phyloP scores from a whole-genome alignment of 2,113 vertebrate genomes.

The Sylvia atricapilla region DNA sequence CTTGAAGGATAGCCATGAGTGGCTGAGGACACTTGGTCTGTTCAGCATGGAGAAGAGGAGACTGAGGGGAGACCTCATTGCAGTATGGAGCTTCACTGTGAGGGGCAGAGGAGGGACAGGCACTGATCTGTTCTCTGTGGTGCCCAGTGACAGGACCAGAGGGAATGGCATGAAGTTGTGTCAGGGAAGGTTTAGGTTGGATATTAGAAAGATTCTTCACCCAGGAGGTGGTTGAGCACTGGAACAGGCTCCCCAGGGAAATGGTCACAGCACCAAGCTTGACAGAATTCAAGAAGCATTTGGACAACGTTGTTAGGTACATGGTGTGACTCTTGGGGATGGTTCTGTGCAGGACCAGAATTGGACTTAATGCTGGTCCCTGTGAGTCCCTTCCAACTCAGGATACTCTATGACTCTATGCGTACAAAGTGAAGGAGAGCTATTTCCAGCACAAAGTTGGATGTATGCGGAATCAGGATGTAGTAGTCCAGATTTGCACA shows the following conservation, averaged over 20 bases:
- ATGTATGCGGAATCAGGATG: neutral
- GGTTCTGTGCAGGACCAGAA: neutral
- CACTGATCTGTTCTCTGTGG: neutral
- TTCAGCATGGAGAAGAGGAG: neutral
- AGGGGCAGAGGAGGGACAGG: neutral
- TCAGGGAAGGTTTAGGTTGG: neutral
- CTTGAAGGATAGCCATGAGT: neutral
- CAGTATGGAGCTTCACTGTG: neutral
- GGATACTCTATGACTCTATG: neutral
- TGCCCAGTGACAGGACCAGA: accelerated
- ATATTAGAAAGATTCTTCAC: neutral
- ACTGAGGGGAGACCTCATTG: neutral
- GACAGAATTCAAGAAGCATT: neutral
- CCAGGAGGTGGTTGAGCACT: neutral
- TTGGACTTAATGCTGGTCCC: neutral
- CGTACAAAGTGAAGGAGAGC: neutral
- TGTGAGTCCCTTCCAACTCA: neutral
- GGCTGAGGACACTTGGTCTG: neutral
- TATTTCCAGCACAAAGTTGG: neutral
- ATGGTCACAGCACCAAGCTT: neutral
- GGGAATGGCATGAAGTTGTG: neutral
- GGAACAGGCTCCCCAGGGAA: neutral
- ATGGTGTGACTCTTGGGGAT: neutral
- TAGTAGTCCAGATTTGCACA: neutral
- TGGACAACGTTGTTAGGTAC: neutral